Base-by-base conservation (phyloP, 2,113 vertebrate species). In the Bambusicola thoracicus region DNA sequence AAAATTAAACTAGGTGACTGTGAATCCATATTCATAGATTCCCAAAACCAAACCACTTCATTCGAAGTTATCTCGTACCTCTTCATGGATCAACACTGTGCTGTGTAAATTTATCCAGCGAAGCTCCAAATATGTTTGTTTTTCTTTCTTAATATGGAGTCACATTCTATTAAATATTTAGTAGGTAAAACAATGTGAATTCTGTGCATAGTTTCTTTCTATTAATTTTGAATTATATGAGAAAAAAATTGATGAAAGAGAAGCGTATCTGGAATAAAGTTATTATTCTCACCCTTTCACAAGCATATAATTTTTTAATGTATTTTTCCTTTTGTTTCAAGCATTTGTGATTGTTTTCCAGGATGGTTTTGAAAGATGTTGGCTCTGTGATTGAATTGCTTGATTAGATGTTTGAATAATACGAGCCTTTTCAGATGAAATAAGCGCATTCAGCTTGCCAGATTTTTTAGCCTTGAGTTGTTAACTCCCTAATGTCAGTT, bases 391-490 rank as follows among this genome's bases (percentile, higher is more conserved):
- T 41, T 78, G 29, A 82, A 66, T 51, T 79, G 8, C 78, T 89
- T 80, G 44, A 70, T 83, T 70, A 65, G 75, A 87, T 66, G 36
- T 87, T 81, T 69, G 40, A 91, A 87, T 80, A 90, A 44, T 75
- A 74, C 24, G 44, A 79, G 40, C 55, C 41, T 76, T 83, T 83
- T 87, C 34, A 91, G 74, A 89, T 49, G 12, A 69, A 91, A 76
- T 59, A 76, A 85, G 32, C 34, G 36, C 16, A 77, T 69, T 67
- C 36, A 66, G 9, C 40, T 82, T 79, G 20, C 46, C 55, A 83
- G 30, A 56, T 11, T 76, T 29, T 87, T 76, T 62, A 90, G 15
- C 36, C 62, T 61, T 76, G 29, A 68, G 29, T 46, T 85, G 25
- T 85, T 87, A 82, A 73, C n/a, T 76, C 29, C 8, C 11, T 73